phyloP scores from a whole-genome alignment of 2,888 invertebrate genomes.

The Thymelicus sylvestris region DNA sequence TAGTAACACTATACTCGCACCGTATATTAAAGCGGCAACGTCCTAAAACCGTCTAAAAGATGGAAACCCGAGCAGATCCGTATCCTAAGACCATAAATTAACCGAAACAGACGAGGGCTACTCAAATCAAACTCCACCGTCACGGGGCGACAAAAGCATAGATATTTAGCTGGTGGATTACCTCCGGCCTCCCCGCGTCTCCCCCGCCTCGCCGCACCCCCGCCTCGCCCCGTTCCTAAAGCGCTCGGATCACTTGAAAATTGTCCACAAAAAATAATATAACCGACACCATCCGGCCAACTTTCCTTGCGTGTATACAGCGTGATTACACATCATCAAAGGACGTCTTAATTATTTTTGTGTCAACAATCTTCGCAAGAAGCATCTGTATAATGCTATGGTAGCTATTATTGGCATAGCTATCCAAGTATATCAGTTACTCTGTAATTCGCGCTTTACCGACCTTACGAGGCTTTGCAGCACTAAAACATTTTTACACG shows the following conservation, averaged over 20 bases:
- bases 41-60: background rate
- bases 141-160: conserved; percentile 19
- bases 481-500: too few species aligned
- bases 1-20: too few species aligned
- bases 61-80: background rate
- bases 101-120: background rate
- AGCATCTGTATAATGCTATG: too few species aligned
- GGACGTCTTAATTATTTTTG: too few species aligned
- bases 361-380: too few species aligned
- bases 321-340: background rate
- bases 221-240: background rate
- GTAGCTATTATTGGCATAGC: too few species aligned
- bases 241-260: conserved; percentile 31
- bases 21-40: too few species aligned
- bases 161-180: conserved; percentile 33
- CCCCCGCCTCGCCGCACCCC: background rate
- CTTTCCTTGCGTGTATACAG: conserved; percentile 20
- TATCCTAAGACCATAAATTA: background rate
- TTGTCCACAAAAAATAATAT: conserved; percentile 28
- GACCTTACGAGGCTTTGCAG: too few species aligned
- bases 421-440: too few species aligned
- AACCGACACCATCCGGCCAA: conserved; percentile 20
- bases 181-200: conserved; percentile 1
- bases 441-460: too few species aligned
- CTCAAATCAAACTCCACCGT: conserved; percentile 22